Evolutionary conservation across 1,140 invertebrate genomes (phyloP).

Genomic region (Lamellibrachia luymesi): DNA sequence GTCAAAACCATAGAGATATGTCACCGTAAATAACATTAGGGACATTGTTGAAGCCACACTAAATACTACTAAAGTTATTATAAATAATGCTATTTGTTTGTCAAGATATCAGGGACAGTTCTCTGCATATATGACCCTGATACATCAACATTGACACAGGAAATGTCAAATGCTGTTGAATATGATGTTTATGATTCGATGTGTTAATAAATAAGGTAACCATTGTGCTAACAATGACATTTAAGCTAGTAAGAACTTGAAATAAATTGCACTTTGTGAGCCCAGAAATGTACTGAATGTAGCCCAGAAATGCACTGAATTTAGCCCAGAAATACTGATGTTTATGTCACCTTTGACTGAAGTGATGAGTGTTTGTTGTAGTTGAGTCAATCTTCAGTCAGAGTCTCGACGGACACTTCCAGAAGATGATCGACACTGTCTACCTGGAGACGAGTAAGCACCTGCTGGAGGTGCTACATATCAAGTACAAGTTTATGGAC

Average conservation of each 20-base stretch:
- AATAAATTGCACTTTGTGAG: not conserved
- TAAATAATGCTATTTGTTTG: not conserved
- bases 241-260: no score
- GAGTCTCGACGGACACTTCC: slow-evolving; percentile 72
- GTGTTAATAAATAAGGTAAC: no score
- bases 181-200: no score
- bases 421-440: slow-evolving; percentile 76
- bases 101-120: no score
- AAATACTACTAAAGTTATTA: not conserved
- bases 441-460: slow-evolving; percentile 83
- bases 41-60: not conserved
- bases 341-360: not conserved
- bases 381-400: slow-evolving; percentile 71
- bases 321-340: no score
- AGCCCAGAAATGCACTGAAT: not conserved
- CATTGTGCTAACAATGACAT: no score
- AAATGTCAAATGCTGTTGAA: no score
- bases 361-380: slow-evolving; percentile 30
- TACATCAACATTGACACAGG: no score
- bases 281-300: not conserved
- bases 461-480: slow-evolving; percentile 80
- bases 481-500: slow-evolving; percentile 84
- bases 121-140: no score
- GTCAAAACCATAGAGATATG: slow-evolving; percentile 57
- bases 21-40: slow-evolving; percentile 40